phyloP scores from a whole-genome alignment of 2,888 invertebrate species.

The Leptinotarsa haldemani region DNA sequence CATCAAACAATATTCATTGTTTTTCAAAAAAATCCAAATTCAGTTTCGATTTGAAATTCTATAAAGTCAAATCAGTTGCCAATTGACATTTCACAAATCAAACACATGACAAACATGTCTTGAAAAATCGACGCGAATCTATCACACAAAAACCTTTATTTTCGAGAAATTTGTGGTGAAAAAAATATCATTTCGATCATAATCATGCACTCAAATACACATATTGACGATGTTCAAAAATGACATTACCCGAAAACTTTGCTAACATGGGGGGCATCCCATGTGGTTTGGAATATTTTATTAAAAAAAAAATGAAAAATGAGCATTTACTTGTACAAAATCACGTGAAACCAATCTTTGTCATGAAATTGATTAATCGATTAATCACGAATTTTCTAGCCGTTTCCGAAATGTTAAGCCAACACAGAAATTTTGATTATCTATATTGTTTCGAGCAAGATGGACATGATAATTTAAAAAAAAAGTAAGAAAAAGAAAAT shows the following conservation, averaged over 20 bases:
- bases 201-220: constrained; percentile 37
- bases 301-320: constrained; percentile 37
- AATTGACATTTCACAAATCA: too few species aligned
- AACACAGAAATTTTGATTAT: constrained; percentile 41
- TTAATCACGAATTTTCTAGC: not conserved
- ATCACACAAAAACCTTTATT: too few species aligned
- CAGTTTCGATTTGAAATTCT: too few species aligned
- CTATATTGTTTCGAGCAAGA: constrained; percentile 34
- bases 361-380: not conserved
- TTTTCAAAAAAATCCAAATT: too few species aligned
- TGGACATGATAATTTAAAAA: constrained; percentile 29
- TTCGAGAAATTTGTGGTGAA: too few species aligned
- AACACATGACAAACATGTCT: too few species aligned
- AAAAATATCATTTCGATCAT: too few species aligned
- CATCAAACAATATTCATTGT: too few species aligned
- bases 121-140: too few species aligned
- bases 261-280: constrained; percentile 29
- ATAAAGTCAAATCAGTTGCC: too few species aligned
- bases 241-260: constrained; percentile 35
- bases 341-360: not conserved
- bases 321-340: constrained; percentile 32
- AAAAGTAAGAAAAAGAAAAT: constrained; percentile 35
- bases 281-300: constrained; percentile 33
- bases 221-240: constrained; percentile 37
- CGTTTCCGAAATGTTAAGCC: constrained; percentile 3